phyloP scores from a whole-genome alignment of 2,113 vertebrate genomes.

The Diglossa brunneiventris region DNA sequence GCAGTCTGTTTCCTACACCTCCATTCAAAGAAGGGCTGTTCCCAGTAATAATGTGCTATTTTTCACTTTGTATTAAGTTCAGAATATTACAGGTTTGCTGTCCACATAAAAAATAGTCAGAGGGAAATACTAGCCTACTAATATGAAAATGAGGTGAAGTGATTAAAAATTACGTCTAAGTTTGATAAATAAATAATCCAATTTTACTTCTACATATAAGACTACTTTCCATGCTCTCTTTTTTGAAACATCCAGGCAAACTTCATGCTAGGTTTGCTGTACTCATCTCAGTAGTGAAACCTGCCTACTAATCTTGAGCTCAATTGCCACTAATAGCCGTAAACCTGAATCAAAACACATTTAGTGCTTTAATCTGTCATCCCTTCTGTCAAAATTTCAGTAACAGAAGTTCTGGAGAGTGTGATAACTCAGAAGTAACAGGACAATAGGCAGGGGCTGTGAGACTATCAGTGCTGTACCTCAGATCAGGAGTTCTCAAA shows the following conservation, averaged over 20 bases:
- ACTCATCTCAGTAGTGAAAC: not conserved
- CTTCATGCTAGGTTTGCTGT: not conserved
- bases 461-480: not conserved
- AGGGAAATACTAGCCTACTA: not conserved
- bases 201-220: not conserved
- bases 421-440: not conserved
- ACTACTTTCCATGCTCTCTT: not conserved
- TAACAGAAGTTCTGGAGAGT: not conserved
- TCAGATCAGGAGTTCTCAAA: not conserved
- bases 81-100: not conserved
- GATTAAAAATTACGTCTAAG: not conserved
- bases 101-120: not conserved
- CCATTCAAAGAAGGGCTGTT: not conserved
- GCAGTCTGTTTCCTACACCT: not conserved
- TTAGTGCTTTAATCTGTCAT: not conserved
- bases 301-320: not conserved
- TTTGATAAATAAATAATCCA: not conserved
- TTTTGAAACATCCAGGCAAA: not conserved
- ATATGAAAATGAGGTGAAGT: not conserved
- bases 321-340: not conserved
- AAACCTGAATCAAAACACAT: not conserved
- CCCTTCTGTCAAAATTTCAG: not conserved
- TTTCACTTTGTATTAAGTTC: not conserved
- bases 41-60: not conserved
- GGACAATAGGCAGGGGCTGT: not conserved